Base-by-base conservation (phyloP, 2,888 invertebrate species). In the Ophion ventricosus region DNA sequence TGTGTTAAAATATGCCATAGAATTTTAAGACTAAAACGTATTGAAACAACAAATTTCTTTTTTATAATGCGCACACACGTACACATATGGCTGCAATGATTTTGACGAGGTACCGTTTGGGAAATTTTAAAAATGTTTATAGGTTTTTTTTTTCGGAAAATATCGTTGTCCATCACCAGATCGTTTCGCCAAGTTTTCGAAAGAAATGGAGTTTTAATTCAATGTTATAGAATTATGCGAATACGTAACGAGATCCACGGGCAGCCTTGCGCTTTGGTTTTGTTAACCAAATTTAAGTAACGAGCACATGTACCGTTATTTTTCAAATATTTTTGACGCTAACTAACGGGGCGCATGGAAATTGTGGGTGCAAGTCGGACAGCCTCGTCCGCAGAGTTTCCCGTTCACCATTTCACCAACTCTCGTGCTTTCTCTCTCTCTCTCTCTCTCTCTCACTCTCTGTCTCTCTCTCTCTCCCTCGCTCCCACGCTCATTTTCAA, bases 401-500 rank as follows among this genome's bases (percentile, higher is more conserved):
- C 64, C 74, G 20, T 57, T 57, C 57, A 23, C 70, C 63, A 40
- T 67, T 78, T 75, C 66, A 25, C 49, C 64, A 49, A 73, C 77
- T 63, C 49, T 66, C 56, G 69, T 61, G 64, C 70, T 75, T 64
- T 74, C 61, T 64, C 56, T 73, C 66, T 70, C 66, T 64, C 64
- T 76, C 54, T 49, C n/a, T n/a, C n/a, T n/a, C n/a, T n/a, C n/a
- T n/a, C n/a, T n/a, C n/a, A n/a, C n/a, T n/a, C n/a, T n/a, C n/a
- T n/a, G n/a, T 74, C 61, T 64, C 56, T 73, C 66, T 70, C 64
- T 59, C 80, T 81, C 77, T 29, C 57, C 14, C 40, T 63, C 70
- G 56, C 74, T 69, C 57, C 70, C 61, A 29, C 66, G 63, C 83
- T 83, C 83, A 79, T 84, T 84, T 79, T 78, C 79, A 82, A 76